phyloP scores from a whole-genome alignment of 2,113 vertebrate species.

The Amblyopsis rosae region DNA sequence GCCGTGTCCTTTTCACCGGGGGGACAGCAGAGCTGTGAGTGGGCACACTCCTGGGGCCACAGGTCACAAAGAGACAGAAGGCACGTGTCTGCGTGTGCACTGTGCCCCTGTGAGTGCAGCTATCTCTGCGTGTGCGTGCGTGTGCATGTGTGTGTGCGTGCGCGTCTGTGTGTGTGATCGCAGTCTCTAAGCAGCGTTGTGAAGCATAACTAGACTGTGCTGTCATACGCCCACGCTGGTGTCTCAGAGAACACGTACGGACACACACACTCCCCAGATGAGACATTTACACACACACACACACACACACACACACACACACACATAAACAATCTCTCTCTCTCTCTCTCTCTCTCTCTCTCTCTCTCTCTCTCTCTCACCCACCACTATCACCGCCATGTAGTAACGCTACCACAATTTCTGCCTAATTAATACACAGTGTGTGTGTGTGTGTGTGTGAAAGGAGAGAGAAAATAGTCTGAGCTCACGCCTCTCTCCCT shows the following conservation, averaged over 20 bases:
- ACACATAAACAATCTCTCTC: conserved; percentile 25
- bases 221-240: conserved; percentile 68
- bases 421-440: conserved; percentile 71
- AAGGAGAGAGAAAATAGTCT: conserved; percentile 53
- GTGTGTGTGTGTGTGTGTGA: conserved; percentile 28
- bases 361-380: neutral
- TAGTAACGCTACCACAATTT: conserved; percentile 42
- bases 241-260: conserved; percentile 60
- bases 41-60: conserved; percentile 37
- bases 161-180: conserved; percentile 44
- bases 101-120: conserved; percentile 1
- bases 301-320: conserved; percentile 15
- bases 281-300: conserved; percentile 25
- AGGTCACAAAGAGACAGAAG: conserved; percentile 60
- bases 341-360: conserved; percentile 1
- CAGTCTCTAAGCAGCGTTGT: conserved; percentile 58
- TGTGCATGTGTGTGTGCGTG: conserved; percentile 28
- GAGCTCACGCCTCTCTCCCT: conserved; percentile 51
- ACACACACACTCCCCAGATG: conserved; percentile 57
- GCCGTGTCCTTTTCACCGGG: conserved; percentile 32
- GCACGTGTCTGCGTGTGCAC: conserved; percentile 42
- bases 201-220: conserved; percentile 72
- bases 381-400: conserved; percentile 19
- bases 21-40: conserved; percentile 2
- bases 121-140: conserved; percentile 12